Evolutionary conservation across 2,113 vertebrate genomes (phyloP), one percentile per base, ranked within the genome.

Genomic region (Oncorhynchus nerka): DNA sequence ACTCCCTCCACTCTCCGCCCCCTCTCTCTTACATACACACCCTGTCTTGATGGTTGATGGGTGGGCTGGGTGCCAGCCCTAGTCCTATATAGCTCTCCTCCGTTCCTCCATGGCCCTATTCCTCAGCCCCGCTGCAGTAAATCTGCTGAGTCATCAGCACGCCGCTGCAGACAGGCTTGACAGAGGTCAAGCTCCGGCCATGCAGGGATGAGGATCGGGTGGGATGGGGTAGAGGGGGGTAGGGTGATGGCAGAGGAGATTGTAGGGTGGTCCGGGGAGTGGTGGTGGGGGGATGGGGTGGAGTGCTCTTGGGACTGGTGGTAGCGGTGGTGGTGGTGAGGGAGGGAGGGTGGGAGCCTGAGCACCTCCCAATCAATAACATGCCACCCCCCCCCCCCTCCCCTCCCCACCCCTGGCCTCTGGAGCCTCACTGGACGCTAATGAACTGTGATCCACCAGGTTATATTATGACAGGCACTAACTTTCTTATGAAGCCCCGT

Each of bases 401-500:
- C 74, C 78, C 74, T 76, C 76, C 71, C 70, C 55, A 34, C 30
- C 48, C 16, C 26, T 45, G 82, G 82, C 77, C 74, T 78, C 26
- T 16, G 15, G n/a, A 67, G 65, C 65, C 16, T 15, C 28, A 51
- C 71, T 69, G 76, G 74, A 83, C 45, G 79, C 88, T 91, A 91
- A 91, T 92, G 90, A 90, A 88, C 86, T 91, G 82, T 66, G 84
- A 83, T 85, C 84, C 87, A 84, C 79, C 88, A 84, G 77, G 15
- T 57, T 87, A 82, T 83, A 89, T 89, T 88, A 90, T 89, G 82
- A 90, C 80, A 84, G 82, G 75, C 79, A 2, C 85, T 89, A 85
- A 88, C 85, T 85, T 91, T 89, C 90, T 91, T 88, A 91, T 89
- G 86, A 85, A 83, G 82, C 81, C 75, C 68, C 4, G 22, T 79